A percentile compares a stretch with the other conserved stretches of the same genome.
phyloP scores from a whole-genome alignment of 2,888 invertebrate species.

The Epicampocera succincta region DNA sequence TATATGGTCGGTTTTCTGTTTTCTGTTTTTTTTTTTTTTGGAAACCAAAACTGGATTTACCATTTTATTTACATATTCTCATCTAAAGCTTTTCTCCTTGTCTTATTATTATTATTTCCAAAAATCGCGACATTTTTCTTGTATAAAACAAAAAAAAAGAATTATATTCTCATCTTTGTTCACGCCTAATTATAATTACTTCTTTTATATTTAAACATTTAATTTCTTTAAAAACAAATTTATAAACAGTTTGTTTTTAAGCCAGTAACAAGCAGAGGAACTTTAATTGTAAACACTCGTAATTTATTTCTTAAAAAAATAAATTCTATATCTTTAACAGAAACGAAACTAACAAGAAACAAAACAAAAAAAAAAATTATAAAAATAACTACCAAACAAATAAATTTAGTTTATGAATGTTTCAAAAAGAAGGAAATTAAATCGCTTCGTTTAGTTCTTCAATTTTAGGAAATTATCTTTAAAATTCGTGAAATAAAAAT shows the following conservation, averaged over 20 bases:
- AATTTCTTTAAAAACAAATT: slow-evolving; percentile 23
- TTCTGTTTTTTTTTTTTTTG: slow-evolving; percentile 15
- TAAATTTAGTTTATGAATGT: not conserved
- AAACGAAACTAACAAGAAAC: slow-evolving; percentile 1
- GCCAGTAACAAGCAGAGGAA: slow-evolving; percentile 13
- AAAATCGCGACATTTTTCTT: not conserved
- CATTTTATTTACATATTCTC: slow-evolving; percentile 2
- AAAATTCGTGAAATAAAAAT: not conserved
- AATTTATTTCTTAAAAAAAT: slow-evolving; percentile 62
- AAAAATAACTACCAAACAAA: slow-evolving; percentile 1
- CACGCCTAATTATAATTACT: no score
- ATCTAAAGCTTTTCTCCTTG: not conserved
- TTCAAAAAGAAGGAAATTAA: not conserved
- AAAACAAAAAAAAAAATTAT: slow-evolving; percentile 9
- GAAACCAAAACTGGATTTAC: slow-evolving; percentile 21
- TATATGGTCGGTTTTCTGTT: slow-evolving; percentile 5
- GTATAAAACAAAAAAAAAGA: slow-evolving; percentile 14
- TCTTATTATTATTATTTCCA: slow-evolving; percentile 14
- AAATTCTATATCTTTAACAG: slow-evolving; percentile 35
- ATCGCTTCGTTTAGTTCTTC: not conserved
- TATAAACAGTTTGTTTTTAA: slow-evolving; percentile 29
- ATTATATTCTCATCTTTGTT: no score
- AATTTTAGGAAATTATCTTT: not conserved
- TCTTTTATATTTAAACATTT: slow-evolving; percentile 11
- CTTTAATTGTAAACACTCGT: slow-evolving; percentile 45